Conservation (phyloP, 2,888 invertebrate genomes). For the Hemithea aestivaria region DNA sequence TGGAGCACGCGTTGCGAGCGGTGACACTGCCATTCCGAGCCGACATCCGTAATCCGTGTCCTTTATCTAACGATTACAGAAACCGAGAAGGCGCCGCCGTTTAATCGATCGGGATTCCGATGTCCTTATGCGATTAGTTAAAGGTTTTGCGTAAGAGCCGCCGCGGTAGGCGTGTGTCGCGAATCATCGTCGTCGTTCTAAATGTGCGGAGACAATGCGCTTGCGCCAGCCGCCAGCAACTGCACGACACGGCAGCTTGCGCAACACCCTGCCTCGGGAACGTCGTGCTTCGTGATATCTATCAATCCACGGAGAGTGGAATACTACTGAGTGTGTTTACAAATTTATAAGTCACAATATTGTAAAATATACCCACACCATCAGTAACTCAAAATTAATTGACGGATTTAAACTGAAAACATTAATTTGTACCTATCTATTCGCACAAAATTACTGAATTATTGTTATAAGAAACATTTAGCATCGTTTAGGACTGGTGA, state of each 20-base stretch:
- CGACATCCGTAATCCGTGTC: constrained; percentile 18
- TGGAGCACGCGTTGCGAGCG: constrained; percentile 33
- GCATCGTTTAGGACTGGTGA: constrained; percentile 23
- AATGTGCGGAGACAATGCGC: constrained; percentile 58
- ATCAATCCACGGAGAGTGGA: constrained; percentile 42
- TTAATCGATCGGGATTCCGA: constrained; percentile 32
- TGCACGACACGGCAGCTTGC: constrained; percentile 34
- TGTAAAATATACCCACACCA: constrained; percentile 19
- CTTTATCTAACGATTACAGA: constrained; percentile 25
- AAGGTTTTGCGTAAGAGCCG: constrained; percentile 40
- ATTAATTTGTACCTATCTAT: too few relatives aligned
- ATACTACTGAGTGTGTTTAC: constrained; percentile 34
- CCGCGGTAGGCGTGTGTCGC: constrained; percentile 43
- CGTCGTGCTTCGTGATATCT: constrained; percentile 40
- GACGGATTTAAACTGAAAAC: too few relatives aligned
- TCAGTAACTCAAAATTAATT: too few relatives aligned
- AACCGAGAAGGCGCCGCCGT: constrained; percentile 23
- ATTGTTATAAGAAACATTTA: constrained; percentile 16
- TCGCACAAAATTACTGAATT: constrained; percentile 9
- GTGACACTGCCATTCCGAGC: constrained; percentile 28
- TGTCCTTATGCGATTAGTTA: constrained; percentile 36
- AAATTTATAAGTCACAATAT: constrained; percentile 29
- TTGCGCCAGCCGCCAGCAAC: constrained; percentile 42
- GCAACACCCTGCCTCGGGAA: constrained; percentile 35
- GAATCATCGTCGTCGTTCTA: constrained; percentile 48